A percentile compares a stretch with the other conserved stretches of the same genome.
Evolutionary conservation across 2,113 vertebrate genomes (phyloP).

Genomic region (Corynorhinus townsendii): DNA sequence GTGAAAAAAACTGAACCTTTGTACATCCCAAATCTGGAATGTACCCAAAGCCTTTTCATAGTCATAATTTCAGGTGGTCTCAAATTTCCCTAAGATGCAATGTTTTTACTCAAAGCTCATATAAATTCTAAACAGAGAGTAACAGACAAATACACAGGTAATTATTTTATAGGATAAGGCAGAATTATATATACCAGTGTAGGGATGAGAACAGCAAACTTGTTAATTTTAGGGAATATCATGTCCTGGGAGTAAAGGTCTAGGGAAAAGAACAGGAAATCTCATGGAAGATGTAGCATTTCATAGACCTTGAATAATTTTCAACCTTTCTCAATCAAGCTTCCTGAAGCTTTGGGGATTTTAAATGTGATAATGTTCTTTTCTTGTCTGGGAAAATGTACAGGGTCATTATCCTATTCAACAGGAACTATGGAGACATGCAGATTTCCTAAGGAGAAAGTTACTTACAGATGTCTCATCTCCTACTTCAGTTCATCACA

Average conservation of each 20-base stretch:
- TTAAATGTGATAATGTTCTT: slow-evolving; percentile 62
- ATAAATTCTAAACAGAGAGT: background rate
- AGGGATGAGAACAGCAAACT: background rate
- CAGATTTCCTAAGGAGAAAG: slow-evolving; percentile 70
- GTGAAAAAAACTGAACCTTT: background rate
- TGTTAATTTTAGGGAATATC: background rate
- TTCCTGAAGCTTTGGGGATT: slow-evolving; percentile 45
- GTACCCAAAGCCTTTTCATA: background rate
- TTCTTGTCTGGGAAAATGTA: slow-evolving; percentile 59
- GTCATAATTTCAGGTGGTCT: background rate
- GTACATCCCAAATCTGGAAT: background rate
- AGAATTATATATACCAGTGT: background rate
- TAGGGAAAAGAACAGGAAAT: background rate
- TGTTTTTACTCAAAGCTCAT: background rate
- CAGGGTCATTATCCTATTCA: slow-evolving; percentile 58
- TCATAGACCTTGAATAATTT: background rate
- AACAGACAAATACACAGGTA: background rate
- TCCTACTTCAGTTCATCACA: slow-evolving; percentile 63
- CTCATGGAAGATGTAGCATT: background rate
- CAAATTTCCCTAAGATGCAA: background rate
- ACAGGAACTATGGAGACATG: slow-evolving; percentile 45
- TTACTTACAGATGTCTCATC: slow-evolving; percentile 60
- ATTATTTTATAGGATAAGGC: background rate
- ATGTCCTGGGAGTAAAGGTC: background rate
- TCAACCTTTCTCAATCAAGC: background rate